phyloP scores from a whole-genome alignment of 2,888 invertebrate species.

The Synergus umbraculus region DNA sequence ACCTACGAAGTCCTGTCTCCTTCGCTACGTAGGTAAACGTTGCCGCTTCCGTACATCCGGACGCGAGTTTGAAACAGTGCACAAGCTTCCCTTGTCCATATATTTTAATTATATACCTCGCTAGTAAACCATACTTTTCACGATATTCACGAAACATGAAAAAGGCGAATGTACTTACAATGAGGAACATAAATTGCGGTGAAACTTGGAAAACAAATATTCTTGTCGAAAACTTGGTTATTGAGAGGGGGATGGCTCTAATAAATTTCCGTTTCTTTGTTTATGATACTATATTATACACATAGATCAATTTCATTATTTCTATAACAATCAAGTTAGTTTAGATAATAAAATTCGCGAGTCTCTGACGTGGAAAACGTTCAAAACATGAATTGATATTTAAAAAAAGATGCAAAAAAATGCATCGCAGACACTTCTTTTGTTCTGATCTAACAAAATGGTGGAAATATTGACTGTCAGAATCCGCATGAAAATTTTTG shows the following conservation, averaged over 20 bases:
- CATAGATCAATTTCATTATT: not conserved
- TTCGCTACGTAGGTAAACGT: conserved; percentile 38
- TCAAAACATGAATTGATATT: not conserved
- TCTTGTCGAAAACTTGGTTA: conserved; percentile 11
- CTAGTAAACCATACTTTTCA: conserved; percentile 3
- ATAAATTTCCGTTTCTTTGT: not conserved
- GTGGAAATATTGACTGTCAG: conserved; percentile 1
- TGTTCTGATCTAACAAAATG: not conserved
- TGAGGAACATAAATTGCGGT: not conserved
- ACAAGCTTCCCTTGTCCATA: conserved; percentile 21
- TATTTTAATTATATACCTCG: conserved; percentile 33
- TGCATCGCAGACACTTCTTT: not conserved
- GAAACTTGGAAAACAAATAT: conserved; percentile 25
- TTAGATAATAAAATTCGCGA: too few species aligned
- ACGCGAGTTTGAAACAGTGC: conserved; percentile 35
- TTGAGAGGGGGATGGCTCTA: not conserved
- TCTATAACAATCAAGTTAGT: too few species aligned
- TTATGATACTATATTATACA: not conserved
- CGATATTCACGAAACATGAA: conserved; percentile 33
- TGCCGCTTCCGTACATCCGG: conserved; percentile 30
- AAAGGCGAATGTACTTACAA: conserved; percentile 13
- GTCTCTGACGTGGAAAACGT: too few species aligned
- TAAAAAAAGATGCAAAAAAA: not conserved
- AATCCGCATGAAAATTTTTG: not conserved
- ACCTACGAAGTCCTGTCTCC: conserved; percentile 33